These are phyloP conservation scores for Machimus rusticus DNA, from an alignment of 2,888 invertebrate species.

Conservation along the genomic window DNA sequence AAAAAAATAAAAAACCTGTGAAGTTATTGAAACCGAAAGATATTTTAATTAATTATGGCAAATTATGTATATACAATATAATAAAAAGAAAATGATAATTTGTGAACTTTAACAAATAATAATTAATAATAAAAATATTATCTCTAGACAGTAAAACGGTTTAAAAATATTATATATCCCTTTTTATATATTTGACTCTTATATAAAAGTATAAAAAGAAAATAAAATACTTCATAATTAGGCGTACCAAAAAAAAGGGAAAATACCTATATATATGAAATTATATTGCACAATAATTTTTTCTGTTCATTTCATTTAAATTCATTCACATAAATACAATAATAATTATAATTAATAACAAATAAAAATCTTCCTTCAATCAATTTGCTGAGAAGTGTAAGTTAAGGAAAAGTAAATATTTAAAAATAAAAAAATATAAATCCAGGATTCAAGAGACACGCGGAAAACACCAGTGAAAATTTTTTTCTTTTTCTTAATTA, in stretches of 20 bases:
- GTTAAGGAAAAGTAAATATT: not conserved
- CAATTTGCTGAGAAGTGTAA: not conserved
- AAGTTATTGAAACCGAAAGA: not conserved
- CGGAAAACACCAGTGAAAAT: not conserved
- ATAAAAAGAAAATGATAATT: not conserved
- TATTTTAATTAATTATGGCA: not conserved
- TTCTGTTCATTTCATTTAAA: not conserved
- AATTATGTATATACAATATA: not conserved
- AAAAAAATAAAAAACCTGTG: not conserved
- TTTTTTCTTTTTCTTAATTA: too few relatives aligned
- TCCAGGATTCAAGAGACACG: not conserved
- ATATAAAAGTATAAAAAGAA: not conserved
- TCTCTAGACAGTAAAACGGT: not conserved
- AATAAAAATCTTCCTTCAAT: not conserved
- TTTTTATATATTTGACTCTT: too few relatives aligned
- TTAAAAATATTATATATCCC: too few relatives aligned
- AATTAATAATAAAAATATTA: not conserved
- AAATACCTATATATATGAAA: too few relatives aligned
- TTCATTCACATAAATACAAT: not conserved
- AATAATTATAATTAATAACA: not conserved
- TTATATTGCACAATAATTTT: too few relatives aligned
- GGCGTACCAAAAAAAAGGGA: too few relatives aligned
- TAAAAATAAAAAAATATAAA: not conserved
- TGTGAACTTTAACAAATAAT: not conserved
- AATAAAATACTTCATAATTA: not conserved